Evolutionary conservation across 1,140 invertebrate species (phyloP).

Genomic region (Fopius arisanus): DNA sequence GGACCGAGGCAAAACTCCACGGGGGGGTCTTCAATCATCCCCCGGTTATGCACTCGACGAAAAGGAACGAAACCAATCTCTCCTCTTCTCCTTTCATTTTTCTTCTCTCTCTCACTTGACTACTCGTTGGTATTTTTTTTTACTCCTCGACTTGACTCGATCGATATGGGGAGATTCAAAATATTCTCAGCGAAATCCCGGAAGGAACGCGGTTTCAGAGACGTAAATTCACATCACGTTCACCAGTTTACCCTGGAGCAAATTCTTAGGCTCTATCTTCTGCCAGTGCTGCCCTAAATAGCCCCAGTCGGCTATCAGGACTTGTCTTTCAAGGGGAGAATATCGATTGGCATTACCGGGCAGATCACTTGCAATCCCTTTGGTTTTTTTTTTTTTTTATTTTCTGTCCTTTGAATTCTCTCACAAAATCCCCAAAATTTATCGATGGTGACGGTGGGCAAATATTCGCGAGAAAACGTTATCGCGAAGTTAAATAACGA

Average conservation of each 20-base stretch:
- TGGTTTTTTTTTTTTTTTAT: neutral
- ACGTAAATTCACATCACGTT: conserved; percentile 17
- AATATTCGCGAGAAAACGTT: too few relatives aligned
- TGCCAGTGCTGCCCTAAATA: conserved; percentile 11
- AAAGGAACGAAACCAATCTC: conserved; percentile 14
- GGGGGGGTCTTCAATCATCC: conserved; percentile 30
- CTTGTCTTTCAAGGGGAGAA: neutral
- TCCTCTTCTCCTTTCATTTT: neutral
- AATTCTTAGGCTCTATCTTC: conserved; percentile 2
- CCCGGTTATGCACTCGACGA: conserved; percentile 1
- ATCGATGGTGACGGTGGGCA: too few relatives aligned
- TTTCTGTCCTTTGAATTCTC: neutral
- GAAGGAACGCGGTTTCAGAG: neutral
- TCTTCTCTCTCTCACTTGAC: neutral
- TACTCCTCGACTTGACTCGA: neutral
- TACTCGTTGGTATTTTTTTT: neutral
- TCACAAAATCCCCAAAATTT: too few relatives aligned
- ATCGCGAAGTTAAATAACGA: too few relatives aligned
- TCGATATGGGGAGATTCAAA: neutral
- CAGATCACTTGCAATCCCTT: neutral
- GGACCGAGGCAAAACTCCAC: conserved; percentile 8
- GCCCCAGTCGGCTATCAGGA: neutral
- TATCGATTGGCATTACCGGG: conserved; percentile 21
- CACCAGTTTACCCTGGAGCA: conserved; percentile 8
- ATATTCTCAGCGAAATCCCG: neutral